Conservation (phyloP, 2,888 invertebrate genomes). For the Gonocerus acuteangulatus region DNA sequence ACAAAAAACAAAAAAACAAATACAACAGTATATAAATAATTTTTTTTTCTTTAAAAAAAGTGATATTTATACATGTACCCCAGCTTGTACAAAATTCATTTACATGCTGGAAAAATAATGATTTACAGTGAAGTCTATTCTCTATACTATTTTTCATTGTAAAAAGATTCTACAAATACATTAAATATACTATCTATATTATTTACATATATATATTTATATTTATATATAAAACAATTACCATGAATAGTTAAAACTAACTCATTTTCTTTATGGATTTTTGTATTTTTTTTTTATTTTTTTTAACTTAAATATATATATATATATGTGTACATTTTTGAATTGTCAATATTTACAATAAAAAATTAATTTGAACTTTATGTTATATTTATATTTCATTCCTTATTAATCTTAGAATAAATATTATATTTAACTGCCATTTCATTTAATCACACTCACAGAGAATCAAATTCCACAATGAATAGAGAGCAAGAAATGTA, state of each 20-base stretch:
- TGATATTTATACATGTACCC: constrained; percentile 22
- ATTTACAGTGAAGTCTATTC: constrained; percentile 22
- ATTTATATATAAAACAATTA: not conserved
- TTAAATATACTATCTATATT: constrained; percentile 15
- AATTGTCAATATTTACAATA: not conserved
- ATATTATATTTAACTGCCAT: not conserved
- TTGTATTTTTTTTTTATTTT: not conserved
- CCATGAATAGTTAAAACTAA: not conserved
- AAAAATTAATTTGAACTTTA: not conserved
- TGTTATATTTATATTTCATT: not conserved
- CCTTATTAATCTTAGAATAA: not conserved
- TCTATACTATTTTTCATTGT: constrained; percentile 18
- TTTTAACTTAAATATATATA: not conserved
- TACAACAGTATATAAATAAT: constrained; percentile 23
- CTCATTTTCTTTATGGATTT: not conserved
- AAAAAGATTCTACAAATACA: constrained; percentile 25
- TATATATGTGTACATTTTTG: not conserved
- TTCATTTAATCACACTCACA: not conserved
- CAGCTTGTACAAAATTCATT: constrained; percentile 14
- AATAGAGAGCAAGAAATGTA: constrained; percentile 2
- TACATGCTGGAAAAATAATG: constrained; percentile 25
- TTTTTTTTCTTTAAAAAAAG: constrained; percentile 23
- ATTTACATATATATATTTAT: constrained; percentile 19
- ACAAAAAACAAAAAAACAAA: constrained; percentile 1
- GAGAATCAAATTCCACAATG: not conserved